Percentiles rank a stretch among this genome's conserved stretches.
Evolutionary conservation across 2,113 vertebrate genomes (phyloP).

Genomic region (Rhagologus leucostigma): DNA sequence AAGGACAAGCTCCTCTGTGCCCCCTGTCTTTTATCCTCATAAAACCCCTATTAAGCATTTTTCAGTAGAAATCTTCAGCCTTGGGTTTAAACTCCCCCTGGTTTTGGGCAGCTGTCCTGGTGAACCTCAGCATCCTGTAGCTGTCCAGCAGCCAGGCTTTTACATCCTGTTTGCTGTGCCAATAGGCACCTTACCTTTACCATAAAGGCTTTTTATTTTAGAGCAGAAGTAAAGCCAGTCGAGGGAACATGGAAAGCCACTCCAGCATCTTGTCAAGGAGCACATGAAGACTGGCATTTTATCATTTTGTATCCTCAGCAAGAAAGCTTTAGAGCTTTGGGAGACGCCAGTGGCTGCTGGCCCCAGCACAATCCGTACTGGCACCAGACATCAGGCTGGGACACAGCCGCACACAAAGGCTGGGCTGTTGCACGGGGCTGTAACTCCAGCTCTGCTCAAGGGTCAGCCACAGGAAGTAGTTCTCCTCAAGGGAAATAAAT

Average conservation of each 20-base stretch:
- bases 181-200: rapidly evolving
- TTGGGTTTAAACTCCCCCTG: not conserved
- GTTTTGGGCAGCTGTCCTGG: not conserved
- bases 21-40: not conserved
- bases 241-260: not conserved
- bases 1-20: not conserved
- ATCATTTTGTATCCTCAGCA: not conserved
- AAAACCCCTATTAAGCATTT: not conserved
- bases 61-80: not conserved
- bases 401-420: not conserved
- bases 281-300: not conserved
- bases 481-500: not conserved
- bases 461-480: not conserved
- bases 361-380: not conserved
- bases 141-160: not conserved
- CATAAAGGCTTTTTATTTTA: not conserved
- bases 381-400: not conserved
- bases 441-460: not conserved
- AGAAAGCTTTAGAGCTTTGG: not conserved
- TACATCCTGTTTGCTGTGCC: not conserved
- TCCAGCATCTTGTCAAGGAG: not conserved
- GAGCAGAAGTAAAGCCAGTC: not conserved
- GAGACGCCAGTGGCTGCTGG: not conserved
- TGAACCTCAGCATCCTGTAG: not conserved
- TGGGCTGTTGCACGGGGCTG: not conserved